Conservation (phyloP, 2,888 invertebrate genomes). For the Lamellibrachia columna region DNA sequence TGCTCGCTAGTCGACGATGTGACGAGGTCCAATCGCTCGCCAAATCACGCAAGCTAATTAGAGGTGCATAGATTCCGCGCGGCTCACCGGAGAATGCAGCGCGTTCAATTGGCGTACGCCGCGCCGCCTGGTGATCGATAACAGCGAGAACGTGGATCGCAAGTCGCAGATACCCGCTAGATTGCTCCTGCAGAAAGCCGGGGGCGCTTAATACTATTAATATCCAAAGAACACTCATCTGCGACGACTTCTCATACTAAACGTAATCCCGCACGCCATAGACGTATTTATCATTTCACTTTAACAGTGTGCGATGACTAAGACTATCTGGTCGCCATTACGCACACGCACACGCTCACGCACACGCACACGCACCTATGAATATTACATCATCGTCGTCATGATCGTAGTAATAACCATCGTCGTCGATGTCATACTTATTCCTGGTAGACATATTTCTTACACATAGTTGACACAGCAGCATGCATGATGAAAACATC, state of each 20-base stretch:
- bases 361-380: background rate
- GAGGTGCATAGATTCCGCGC: background rate
- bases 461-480: background rate
- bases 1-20: background rate
- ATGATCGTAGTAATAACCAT: background rate
- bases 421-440: background rate
- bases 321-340: background rate
- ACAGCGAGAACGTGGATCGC: background rate
- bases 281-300: background rate
- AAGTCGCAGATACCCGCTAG: background rate
- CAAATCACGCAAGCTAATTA: conserved; percentile 9
- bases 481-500: background rate
- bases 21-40: background rate
- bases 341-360: background rate
- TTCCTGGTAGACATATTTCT: background rate
- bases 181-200: background rate
- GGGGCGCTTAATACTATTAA: background rate
- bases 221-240: background rate
- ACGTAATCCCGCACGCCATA: background rate
- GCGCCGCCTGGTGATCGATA: background rate
- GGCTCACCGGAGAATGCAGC: background rate
- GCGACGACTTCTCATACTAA: background rate
- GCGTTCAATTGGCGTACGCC: background rate
- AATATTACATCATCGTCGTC: background rate
- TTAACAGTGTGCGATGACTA: background rate